phyloP scores from a whole-genome alignment of 2,113 vertebrate species.

The Cyanoliseus patagonus region DNA sequence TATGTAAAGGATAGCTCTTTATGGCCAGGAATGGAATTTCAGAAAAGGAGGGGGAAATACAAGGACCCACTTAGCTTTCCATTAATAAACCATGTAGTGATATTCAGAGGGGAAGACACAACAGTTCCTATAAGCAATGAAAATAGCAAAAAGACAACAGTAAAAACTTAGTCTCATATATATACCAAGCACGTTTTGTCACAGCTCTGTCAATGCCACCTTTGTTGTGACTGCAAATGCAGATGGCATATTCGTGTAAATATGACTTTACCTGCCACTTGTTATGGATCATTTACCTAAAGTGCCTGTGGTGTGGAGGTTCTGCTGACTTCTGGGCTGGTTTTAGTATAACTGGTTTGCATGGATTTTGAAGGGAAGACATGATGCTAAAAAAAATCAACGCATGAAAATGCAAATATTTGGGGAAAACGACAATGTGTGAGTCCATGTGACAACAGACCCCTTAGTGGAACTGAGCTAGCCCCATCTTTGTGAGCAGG shows the following conservation, averaged over 20 bases:
- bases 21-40: neutral
- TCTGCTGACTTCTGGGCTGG: neutral
- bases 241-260: neutral
- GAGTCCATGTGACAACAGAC: neutral
- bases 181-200: neutral
- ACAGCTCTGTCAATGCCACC: neutral
- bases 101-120: neutral
- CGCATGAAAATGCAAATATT: neutral
- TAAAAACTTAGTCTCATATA: neutral
- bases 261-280: neutral
- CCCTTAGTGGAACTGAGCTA: neutral
- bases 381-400: neutral
- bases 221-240: neutral
- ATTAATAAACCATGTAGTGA: neutral
- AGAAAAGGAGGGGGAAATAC: neutral
- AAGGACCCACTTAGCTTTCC: neutral
- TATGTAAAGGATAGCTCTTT: neutral
- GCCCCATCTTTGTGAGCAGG: neutral
- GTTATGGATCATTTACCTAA: neutral
- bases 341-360: neutral
- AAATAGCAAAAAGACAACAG: neutral
- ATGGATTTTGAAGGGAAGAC: conserved; percentile 5
- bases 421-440: neutral
- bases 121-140: neutral
- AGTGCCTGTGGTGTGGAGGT: neutral